Conservation (phyloP, 2,797 vertebrate species). For the Podarcis lilfordi region DNA sequence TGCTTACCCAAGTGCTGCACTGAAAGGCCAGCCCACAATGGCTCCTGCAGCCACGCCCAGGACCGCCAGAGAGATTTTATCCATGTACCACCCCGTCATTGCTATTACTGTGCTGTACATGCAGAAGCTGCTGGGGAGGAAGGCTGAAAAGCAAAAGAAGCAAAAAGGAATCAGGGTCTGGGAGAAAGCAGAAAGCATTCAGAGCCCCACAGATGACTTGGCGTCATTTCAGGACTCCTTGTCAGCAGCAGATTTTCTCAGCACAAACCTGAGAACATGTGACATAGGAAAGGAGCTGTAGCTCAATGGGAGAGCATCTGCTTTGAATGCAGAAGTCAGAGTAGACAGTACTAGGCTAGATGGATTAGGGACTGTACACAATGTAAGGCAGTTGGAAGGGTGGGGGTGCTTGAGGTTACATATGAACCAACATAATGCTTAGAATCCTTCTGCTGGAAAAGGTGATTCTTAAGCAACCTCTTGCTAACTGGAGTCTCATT, state of each 20-base stretch:
- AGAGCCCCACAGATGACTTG: fast-evolving
- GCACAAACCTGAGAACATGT: background rate
- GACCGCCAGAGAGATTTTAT: constrained; percentile 87
- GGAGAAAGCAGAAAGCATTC: background rate
- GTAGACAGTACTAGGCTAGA: background rate
- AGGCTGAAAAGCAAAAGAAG: constrained; percentile 79
- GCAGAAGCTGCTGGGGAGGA: constrained; percentile 96
- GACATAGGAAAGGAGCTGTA: background rate
- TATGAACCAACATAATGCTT: background rate
- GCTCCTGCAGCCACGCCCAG: constrained; percentile 90
- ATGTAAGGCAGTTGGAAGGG: background rate
- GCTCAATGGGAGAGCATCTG: background rate
- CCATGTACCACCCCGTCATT: constrained; percentile 98
- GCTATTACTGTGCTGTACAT: constrained; percentile 95
- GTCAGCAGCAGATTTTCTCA: background rate
- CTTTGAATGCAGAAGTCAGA: background rate
- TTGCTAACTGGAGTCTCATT: background rate
- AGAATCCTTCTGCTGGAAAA: background rate
- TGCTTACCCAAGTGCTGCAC: constrained; percentile 90
- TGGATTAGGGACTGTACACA: background rate
- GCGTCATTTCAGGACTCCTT: background rate
- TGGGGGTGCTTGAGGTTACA: background rate
- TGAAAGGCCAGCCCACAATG: constrained; percentile 95
- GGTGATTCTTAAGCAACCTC: background rate
- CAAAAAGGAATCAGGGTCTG: background rate